Conservation (phyloP, 2,113 vertebrate species). For the Bucco capensis region DNA sequence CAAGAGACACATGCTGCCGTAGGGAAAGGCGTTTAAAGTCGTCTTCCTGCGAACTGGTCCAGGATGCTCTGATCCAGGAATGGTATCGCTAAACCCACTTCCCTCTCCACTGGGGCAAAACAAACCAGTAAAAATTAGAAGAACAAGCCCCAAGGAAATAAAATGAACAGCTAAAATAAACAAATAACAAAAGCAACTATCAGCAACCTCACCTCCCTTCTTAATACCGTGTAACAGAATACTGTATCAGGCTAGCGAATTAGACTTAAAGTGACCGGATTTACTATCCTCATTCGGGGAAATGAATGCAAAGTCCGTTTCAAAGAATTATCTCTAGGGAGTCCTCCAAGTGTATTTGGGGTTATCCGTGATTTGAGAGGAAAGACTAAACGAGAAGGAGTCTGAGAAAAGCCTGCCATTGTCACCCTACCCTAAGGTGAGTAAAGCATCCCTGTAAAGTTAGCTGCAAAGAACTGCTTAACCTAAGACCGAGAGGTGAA, state of each 20-base stretch:
- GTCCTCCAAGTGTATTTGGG: conserved; percentile 21
- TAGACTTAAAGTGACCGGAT: background rate
- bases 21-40: background rate
- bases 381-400: conserved; percentile 4
- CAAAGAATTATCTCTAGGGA: conserved; percentile 52
- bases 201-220: background rate
- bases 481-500: conserved; percentile 29
- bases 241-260: background rate
- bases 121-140: background rate
- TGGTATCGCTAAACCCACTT: background rate
- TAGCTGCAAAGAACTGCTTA: conserved; percentile 39
- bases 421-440: conserved; percentile 37
- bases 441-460: conserved; percentile 47
- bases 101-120: background rate
- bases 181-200: background rate
- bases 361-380: conserved; percentile 46
- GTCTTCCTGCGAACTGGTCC: background rate
- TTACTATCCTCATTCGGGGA: background rate
- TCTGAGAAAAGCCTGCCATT: conserved; percentile 55
- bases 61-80: background rate
- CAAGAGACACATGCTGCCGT: background rate
- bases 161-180: background rate
- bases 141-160: background rate
- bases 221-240: conserved; percentile 1
- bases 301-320: conserved; percentile 28